These are phyloP conservation scores for Latrodectus elegans DNA, from an alignment of 2,888 invertebrate species.

Conservation along the genomic window DNA sequence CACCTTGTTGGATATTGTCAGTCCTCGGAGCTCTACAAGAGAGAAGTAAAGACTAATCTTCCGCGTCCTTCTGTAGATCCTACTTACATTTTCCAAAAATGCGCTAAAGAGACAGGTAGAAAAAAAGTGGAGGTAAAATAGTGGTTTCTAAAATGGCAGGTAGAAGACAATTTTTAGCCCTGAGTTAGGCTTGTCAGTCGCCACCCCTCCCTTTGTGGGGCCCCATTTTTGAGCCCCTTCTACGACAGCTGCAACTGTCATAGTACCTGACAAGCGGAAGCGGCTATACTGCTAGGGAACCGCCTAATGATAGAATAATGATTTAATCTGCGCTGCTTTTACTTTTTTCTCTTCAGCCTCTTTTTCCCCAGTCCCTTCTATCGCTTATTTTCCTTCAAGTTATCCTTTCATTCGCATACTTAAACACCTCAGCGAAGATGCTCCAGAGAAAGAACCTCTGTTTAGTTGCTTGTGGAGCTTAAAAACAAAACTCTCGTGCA, in stretches of 20 bases:
- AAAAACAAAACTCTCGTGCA: no score
- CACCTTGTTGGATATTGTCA: not conserved
- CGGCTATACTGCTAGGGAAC: constrained; percentile 50
- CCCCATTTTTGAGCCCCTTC: constrained; percentile 61
- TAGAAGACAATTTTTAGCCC: constrained; percentile 68
- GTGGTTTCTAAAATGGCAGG: constrained; percentile 65
- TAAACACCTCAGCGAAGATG: not conserved
- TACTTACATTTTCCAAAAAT: constrained; percentile 27
- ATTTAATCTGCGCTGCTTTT: constrained; percentile 69
- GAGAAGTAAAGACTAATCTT: constrained; percentile 37
- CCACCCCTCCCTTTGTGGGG: constrained; percentile 16
- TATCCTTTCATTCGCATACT: constrained; percentile 62
- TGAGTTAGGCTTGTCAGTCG: constrained; percentile 57
- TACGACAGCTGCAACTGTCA: constrained; percentile 68
- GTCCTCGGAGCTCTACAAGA: not conserved
- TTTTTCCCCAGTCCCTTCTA: constrained; percentile 4
- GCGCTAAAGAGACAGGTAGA: not conserved
- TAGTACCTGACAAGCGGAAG: constrained; percentile 66
- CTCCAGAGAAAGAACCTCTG: no score
- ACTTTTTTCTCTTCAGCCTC: constrained; percentile 38
- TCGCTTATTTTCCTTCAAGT: constrained; percentile 41
- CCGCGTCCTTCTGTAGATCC: constrained; percentile 55
- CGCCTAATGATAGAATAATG: constrained; percentile 69
- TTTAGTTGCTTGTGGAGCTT: no score
- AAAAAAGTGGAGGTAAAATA: constrained; percentile 62